Evolutionary conservation across 2,888 invertebrate genomes (phyloP).

Genomic region (Epinotia ramella): DNA sequence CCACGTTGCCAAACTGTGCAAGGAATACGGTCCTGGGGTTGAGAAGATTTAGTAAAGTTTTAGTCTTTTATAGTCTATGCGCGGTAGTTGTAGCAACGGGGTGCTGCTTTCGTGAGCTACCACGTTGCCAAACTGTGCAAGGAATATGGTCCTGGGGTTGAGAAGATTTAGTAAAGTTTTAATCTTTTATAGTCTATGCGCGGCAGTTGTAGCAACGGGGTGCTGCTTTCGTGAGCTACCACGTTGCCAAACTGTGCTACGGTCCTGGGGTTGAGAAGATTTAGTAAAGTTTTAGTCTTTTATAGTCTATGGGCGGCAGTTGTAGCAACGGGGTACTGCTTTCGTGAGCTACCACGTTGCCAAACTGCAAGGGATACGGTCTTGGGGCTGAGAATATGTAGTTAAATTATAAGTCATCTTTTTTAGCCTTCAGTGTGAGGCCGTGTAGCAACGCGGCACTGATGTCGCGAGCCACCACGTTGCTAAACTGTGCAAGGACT

Average conservation of each 20-base stretch:
- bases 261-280: constrained; percentile 47
- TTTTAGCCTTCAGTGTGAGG: background rate
- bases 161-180: constrained; percentile 23
- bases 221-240: constrained; percentile 82
- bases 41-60: constrained; percentile 25
- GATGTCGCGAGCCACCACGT: background rate
- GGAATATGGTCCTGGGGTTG: constrained; percentile 57
- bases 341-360: constrained; percentile 81
- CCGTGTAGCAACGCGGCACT: background rate
- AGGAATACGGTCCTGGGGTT: constrained; percentile 59
- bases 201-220: too few relatives aligned
- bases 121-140: constrained; percentile 74
- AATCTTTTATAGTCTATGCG: background rate
- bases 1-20: constrained; percentile 73
- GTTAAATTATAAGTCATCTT: background rate
- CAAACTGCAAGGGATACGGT: constrained; percentile 40
- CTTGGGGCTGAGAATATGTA: background rate
- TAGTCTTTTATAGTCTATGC: background rate
- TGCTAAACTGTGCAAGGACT: background rate
- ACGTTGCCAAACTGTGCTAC: constrained; percentile 71
- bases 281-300: background rate
- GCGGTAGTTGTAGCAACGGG: background rate
- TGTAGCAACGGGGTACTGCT: constrained; percentile 59
- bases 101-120: constrained; percentile 81
- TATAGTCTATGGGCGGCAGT: background rate